Evolutionary conservation across 1,140 invertebrate species (phyloP).

Genomic region (Drosophila insularis): DNA sequence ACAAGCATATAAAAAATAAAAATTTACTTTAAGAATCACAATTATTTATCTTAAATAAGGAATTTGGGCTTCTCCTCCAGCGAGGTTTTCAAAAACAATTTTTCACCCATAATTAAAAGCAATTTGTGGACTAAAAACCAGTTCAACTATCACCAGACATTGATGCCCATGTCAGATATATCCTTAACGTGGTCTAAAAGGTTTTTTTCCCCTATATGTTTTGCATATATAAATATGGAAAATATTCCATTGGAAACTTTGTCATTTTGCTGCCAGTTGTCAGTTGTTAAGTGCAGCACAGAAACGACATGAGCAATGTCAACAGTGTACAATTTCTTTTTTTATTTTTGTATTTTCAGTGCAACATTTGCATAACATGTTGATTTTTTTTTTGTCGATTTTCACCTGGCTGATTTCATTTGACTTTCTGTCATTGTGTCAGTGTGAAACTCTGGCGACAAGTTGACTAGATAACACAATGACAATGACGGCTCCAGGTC

Average conservation of each 20-base stretch:
- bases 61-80: no score
- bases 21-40: no score
- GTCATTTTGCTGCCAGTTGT: background rate
- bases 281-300: background rate
- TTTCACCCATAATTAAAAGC: no score
- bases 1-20: no score
- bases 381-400: conserved; percentile 64
- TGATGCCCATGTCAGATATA: no score
- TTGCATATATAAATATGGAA: background rate
- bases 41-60: no score
- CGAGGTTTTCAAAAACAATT: no score
- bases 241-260: background rate
- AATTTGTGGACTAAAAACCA: no score
- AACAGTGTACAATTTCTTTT: conserved; percentile 66
- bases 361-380: conserved; percentile 70
- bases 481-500: conserved; percentile 53
- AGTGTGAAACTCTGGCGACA: conserved; percentile 28
- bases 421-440: conserved; percentile 67
- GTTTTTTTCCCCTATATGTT: no score
- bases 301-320: conserved; percentile 31
- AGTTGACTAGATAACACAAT: conserved; percentile 63
- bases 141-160: no score
- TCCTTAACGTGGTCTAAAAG: no score
- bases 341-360: conserved; percentile 53
- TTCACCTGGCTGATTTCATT: conserved; percentile 66